Evolutionary conservation across 1,140 invertebrate species (phyloP), one percentile per base, ranked within the genome.

Genomic region (Drosophila rufa): DNA sequence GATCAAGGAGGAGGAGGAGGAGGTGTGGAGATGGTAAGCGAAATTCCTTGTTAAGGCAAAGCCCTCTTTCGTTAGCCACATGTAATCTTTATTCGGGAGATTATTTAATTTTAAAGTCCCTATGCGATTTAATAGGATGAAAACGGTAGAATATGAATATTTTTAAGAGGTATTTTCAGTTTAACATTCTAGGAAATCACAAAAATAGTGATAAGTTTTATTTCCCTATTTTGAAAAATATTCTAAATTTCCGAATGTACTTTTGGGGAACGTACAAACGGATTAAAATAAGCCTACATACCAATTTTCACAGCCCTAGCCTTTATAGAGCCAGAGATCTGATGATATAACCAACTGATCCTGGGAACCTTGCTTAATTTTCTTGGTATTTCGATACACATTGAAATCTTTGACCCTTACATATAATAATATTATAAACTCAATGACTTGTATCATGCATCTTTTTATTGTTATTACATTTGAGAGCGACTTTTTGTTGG

Each of bases 11-110:
- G 96, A 97, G 84, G 95, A 96, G 82, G 95, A 95, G 86, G 96
- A 98, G 93, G 97, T 98, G 70, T 99, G 98, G 98, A 98, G 97
- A 95, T 99, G 97, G 97, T 98, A 94, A 94, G 60, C 76, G 27
- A 17, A 30, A 7, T 27, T 59, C 14, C n/a, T 22, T 57, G 11
- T 14, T 8, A 33, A 33, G 8, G 8, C 33, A 33, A 8, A 33
- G 2, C 33, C 2, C 33, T 9, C 0, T 33, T 33, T 33, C 2
- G 8, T 9, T 33, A 33, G 30, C 8, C 30, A 33, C 2, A 33
- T 8, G 2, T 2, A 33, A 33, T 33, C 30, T 33, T 9, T 8
- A 9, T 33, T 33, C 0, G 8, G 30, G 30, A 33, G 7, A 9
- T 8, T n/a, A n/a, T n/a, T n/a, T n/a, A n/a, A n/a, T 6, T 30